Base-by-base conservation (phyloP, 2,888 invertebrate genomes). In the Clanis bilineata region DNA sequence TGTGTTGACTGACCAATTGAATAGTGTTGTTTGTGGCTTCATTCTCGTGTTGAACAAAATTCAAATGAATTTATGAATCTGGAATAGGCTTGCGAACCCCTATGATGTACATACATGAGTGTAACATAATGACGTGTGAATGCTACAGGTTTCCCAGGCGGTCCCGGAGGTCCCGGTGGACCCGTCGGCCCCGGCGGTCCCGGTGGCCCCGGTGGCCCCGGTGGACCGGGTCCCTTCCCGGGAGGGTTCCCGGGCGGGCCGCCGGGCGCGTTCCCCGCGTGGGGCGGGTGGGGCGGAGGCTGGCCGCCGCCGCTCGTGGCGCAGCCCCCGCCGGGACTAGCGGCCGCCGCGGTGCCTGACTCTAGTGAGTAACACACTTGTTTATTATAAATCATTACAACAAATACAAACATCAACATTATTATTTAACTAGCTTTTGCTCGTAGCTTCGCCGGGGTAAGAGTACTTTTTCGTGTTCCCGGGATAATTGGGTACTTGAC, bases 271-370 rank as follows among this genome's bases (percentile, higher is more conserved):
- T 64, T 55, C 75, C 76, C 4, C 70, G 68, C 4, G 63, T 18
- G 57, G 61, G 54, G 56, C 54, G 72, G 67, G 1, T 75, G 70
- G 0, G 85, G 88, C 85, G 78, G 80, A 0, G 78, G 77, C 41
- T 88, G 88, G 86, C 86, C 86, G 1, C 87, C 88, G 2, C 88
- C 86, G 10, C 70, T 82, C 0, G 81, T 80, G 9, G 80, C 76
- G 1, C 86, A 70, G 80, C 93, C 82, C 67, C 93, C 65, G 71
- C 93, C 71, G 0, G 70, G 70, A 9, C 55, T 78, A 28, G 65
- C 64, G 5, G 66, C 62, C 22, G 71, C 73, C 0, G 69, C 70
- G 0, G 67, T 76, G 4, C 77, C 81, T 2, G 76, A 78, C n/a
- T 63, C 75, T 18, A 51, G 51, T 51, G 18, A 51, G 51, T 32